Evolutionary conservation across 2,888 invertebrate species (phyloP).

Genomic region (Micoletzkya japonica): DNA sequence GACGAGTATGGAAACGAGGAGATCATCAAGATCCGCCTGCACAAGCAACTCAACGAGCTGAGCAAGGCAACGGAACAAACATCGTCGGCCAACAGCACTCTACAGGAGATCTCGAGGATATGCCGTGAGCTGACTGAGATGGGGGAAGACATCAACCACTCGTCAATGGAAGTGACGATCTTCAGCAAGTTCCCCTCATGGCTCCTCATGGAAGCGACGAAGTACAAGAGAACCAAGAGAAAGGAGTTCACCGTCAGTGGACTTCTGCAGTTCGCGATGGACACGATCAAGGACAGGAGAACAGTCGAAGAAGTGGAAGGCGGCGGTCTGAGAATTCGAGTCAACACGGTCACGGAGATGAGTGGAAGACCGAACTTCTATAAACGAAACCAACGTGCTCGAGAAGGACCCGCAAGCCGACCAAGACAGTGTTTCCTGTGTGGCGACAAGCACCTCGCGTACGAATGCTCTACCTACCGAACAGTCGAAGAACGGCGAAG

Average conservation of each 20-base stretch:
- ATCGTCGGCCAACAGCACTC: neutral
- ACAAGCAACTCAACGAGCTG: neutral
- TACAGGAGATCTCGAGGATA: neutral
- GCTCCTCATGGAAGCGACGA: neutral
- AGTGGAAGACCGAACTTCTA: neutral
- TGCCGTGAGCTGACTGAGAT: neutral
- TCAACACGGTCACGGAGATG: neutral
- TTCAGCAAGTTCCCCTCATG: conserved; percentile 5
- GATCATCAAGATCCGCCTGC: neutral
- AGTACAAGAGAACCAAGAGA: neutral
- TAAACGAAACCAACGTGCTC: too few species aligned
- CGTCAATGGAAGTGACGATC: neutral
- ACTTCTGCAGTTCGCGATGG: neutral
- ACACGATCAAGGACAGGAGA: neutral
- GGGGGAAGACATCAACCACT: conserved; percentile 3
- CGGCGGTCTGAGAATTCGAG: neutral
- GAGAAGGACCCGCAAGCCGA: too few species aligned
- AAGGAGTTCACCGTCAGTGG: neutral
- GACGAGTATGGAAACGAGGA: conserved; percentile 5
- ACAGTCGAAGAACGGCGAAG: neutral
- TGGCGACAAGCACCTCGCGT: neutral
- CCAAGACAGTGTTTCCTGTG: neutral
- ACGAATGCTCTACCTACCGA: neutral
- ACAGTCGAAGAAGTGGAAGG: conserved; percentile 3
- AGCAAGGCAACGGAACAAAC: neutral